Conservation (phyloP, 2,888 invertebrate genomes). For the Synanthedon tipuliformis region DNA sequence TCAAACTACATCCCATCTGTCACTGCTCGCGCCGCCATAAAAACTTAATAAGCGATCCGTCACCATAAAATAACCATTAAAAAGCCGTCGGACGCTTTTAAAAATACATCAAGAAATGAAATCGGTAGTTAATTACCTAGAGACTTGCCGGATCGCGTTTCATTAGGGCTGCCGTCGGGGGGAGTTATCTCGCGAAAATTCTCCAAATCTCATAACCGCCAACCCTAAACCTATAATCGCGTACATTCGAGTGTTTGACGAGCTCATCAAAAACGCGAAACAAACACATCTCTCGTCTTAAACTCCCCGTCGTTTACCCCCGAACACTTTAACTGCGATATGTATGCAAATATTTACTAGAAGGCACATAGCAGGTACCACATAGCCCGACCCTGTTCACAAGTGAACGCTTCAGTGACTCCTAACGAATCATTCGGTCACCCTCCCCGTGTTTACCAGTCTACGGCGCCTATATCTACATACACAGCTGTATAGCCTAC, state of each 20-base stretch:
- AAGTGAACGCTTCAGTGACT: slow-evolving; percentile 58
- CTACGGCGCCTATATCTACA: neutral
- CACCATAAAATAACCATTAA: slow-evolving; percentile 70
- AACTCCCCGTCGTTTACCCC: slow-evolving; percentile 23
- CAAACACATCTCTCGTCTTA: slow-evolving; percentile 12
- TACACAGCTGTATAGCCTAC: slow-evolving; percentile 10
- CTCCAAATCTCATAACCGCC: slow-evolving; percentile 1
- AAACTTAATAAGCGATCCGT: slow-evolving; percentile 70
- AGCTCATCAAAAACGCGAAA: slow-evolving; percentile 19
- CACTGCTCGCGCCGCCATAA: slow-evolving; percentile 51
- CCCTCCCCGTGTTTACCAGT: slow-evolving; percentile 22
- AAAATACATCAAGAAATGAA: slow-evolving; percentile 70
- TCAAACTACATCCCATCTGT: slow-evolving; percentile 68
- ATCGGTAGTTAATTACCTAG: slow-evolving; percentile 68
- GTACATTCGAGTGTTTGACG: slow-evolving; percentile 9
- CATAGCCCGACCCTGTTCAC: slow-evolving; percentile 53
- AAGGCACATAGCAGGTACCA: slow-evolving; percentile 53
- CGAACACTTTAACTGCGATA: slow-evolving; percentile 43
- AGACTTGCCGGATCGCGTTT: slow-evolving; percentile 60
- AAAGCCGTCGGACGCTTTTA: slow-evolving; percentile 68
- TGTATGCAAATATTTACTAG: slow-evolving; percentile 66
- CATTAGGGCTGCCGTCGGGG: slow-evolving; percentile 29
- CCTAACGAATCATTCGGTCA: slow-evolving; percentile 47
- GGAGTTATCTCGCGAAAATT: slow-evolving; percentile 13
- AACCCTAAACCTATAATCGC: slow-evolving; percentile 2